These are phyloP conservation scores for Characodon lateralis DNA, from an alignment of 2,797 vertebrate genomes.

Conservation along the genomic window DNA sequence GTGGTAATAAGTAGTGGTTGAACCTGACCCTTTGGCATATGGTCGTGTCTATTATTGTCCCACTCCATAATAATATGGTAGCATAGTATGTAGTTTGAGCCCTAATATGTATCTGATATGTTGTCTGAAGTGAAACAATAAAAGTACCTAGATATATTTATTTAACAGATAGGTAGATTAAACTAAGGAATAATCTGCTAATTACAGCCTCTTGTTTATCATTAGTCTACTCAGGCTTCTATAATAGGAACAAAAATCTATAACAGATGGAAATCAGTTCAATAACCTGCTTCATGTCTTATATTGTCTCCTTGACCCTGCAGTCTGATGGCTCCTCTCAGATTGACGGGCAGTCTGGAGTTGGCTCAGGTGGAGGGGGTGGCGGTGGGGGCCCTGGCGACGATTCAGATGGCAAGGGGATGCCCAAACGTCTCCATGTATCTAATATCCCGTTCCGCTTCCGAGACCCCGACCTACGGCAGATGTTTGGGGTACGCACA, in stretches of 20 bases:
- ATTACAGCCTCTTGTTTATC: not conserved
- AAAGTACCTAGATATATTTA: not conserved
- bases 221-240: not conserved
- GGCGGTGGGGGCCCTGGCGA: conserved; percentile 77
- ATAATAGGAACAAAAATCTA: not conserved
- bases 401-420: conserved; percentile 91
- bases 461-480: conserved; percentile 96
- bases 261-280: not conserved
- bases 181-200: conserved; percentile 5
- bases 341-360: conserved; percentile 88
- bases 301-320: conserved; percentile 62
- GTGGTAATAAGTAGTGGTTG: too few species aligned
- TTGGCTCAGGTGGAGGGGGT: conserved; percentile 74
- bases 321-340: conserved; percentile 93
- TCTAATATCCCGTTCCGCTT: conserved; percentile 99
- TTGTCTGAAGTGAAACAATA: not conserved
- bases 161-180: conserved; percentile 3
- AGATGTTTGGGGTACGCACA: conserved; percentile 96
- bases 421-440: conserved; percentile 96
- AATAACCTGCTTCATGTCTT: not conserved
- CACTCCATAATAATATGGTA: too few species aligned
- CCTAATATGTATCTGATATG: not conserved
- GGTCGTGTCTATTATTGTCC: too few species aligned
- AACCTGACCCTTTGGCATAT: too few species aligned
- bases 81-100: too few species aligned